Base-by-base conservation (phyloP, 2,888 invertebrate species). In the Sinhomidia bicolor region DNA sequence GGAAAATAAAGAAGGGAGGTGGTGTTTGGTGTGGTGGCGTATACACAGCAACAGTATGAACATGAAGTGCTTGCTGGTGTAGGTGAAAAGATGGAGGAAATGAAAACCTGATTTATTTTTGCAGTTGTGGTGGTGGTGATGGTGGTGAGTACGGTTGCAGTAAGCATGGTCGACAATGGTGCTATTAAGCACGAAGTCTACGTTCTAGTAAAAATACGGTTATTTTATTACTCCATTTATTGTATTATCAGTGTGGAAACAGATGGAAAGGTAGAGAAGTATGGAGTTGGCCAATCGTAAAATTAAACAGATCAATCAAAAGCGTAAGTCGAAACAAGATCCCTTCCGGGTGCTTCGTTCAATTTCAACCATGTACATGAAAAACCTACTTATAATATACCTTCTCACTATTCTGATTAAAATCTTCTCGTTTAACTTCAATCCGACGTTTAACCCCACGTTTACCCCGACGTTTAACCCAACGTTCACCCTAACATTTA, bases 1-100 rank as follows among this genome's bases (percentile, higher is more conserved):
- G n/a, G 85, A 85, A 85, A 85, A 85, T 85, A 85, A 78, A 85
- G 62, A 85, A 23, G 36, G 23, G 32, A 51, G 51, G 51, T 47
- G 62, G 60, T 7, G 29, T 57, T 47, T 23, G 7, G 5, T 41
- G 23, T 68, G 32, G 0, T 36, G 41, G 12, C 7, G 71, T 17
- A n/a, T n/a, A n/a, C n/a, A n/a, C n/a, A n/a, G n/a, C n/a, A n/a
- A n/a, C n/a, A n/a, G n/a, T n/a, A n/a, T n/a, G n/a, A n/a, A n/a
- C n/a, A n/a, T n/a, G n/a, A n/a, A n/a, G n/a, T n/a, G n/a, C n/a
- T n/a, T 44, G 26, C 7, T n/a, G 78, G 20, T 68, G 14, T 26
- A 9, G 26, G 29, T 0, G 23, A 26, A 26, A 44, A 74, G n/a
- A 10, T 6, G 36, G 26, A 10, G 54, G 78, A 32, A 29, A 32